Conservation (phyloP, 2,888 invertebrate species). For the Leptinotarsa juncta region DNA sequence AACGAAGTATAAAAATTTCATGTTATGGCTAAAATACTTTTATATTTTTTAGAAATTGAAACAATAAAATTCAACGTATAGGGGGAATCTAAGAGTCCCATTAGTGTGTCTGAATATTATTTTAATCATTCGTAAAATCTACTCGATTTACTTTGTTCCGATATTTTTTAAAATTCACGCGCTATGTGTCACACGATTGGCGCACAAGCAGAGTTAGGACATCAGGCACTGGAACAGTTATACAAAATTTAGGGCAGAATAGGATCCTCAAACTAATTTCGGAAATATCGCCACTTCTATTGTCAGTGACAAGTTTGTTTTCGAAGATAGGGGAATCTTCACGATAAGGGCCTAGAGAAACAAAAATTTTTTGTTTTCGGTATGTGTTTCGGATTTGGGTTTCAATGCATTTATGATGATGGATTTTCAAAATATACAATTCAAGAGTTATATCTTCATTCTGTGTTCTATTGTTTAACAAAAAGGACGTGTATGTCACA, state of each 20-base stretch:
- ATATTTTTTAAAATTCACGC: slow-evolving; percentile 27
- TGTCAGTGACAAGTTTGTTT: neutral
- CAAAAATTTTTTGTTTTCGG: neutral
- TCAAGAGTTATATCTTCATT: no score
- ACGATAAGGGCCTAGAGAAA: neutral
- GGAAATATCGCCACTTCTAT: neutral
- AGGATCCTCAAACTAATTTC: slow-evolving; percentile 17
- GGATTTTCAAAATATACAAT: no score
- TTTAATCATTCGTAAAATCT: slow-evolving; percentile 41
- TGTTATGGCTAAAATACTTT: slow-evolving; percentile 50
- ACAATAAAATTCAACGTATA: slow-evolving; percentile 45
- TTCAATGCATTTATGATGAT: no score
- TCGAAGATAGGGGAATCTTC: neutral
- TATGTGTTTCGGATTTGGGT: no score
- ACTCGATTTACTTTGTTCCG: slow-evolving; percentile 31
- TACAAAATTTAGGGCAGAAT: slow-evolving; percentile 8
- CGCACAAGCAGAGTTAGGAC: slow-evolving; percentile 6
- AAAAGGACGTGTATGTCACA: no score
- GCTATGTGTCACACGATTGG: slow-evolving; percentile 12
- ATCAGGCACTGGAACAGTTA: slow-evolving; percentile 26
- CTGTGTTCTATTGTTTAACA: no score
- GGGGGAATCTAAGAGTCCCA: slow-evolving; percentile 41
- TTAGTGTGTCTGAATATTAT: slow-evolving; percentile 42
- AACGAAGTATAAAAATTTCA: slow-evolving; percentile 50
- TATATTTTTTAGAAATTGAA: slow-evolving; percentile 41